phyloP scores from a whole-genome alignment of 92 coral and sea anemone species.

The Siderastrea radians region DNA sequence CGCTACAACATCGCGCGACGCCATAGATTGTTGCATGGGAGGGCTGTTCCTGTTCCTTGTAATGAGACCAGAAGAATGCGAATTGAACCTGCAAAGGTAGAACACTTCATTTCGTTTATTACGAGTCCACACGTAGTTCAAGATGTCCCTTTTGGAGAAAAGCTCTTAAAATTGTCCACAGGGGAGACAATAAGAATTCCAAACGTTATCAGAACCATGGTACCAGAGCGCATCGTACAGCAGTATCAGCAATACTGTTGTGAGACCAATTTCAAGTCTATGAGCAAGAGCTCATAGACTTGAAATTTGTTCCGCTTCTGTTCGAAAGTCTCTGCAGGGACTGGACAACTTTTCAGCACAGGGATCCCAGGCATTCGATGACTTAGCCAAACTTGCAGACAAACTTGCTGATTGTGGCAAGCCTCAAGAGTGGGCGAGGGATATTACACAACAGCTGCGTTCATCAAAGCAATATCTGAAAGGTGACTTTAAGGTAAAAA shows the following conservation, averaged over 20 bases:
- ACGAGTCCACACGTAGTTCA: conserved; percentile 71
- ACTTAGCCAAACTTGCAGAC: conserved; percentile 40
- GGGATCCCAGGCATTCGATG: conserved; percentile 64
- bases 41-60: conserved; percentile 38
- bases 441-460: conserved; percentile 36
- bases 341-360: conserved; percentile 68
- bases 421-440: conserved; percentile 43
- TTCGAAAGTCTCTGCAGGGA: conserved; percentile 61
- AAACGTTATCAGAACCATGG: conserved; percentile 59
- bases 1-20: conserved; percentile 49
- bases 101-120: conserved; percentile 67
- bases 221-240: conserved; percentile 53
- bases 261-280: conserved; percentile 39
- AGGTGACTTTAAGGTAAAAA: conserved; percentile 54
- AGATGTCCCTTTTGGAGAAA: conserved; percentile 68
- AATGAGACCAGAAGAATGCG: conserved; percentile 43
- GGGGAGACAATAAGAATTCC: conserved; percentile 59
- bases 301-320: conserved; percentile 68
- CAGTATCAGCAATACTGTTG: conserved; percentile 52
- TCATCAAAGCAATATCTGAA: conserved; percentile 61
- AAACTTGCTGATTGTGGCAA: conserved; percentile 58
- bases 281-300: conserved; percentile 59
- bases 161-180: conserved; percentile 53
- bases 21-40: conserved; percentile 56
- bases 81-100: conserved; percentile 47